Percentiles rank a stretch among this genome's conserved stretches.
Evolutionary conservation across 1,140 invertebrate genomes (phyloP).

Genomic region (Plutomurus gul): DNA sequence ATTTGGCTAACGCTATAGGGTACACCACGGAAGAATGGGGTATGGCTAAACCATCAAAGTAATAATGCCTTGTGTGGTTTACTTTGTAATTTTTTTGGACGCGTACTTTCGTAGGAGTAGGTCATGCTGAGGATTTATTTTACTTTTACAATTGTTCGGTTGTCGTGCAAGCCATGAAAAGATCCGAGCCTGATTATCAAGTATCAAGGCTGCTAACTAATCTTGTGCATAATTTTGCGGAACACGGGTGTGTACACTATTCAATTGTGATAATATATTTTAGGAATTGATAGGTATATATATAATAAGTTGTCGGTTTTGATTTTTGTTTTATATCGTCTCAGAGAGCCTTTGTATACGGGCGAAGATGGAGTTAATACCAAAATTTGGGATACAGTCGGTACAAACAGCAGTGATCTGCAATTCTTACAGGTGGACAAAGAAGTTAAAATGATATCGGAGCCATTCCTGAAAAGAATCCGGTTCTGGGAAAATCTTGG

Average conservation of each 20-base stretch:
- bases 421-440: slow-evolving; percentile 1
- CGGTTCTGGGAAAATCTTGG: slow-evolving; percentile 6
- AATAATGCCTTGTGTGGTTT: too few species aligned
- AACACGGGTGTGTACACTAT: background rate
- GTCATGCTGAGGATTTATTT: slow-evolving; percentile 36
- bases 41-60: too few species aligned
- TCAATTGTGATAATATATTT: too few species aligned
- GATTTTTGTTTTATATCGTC: background rate
- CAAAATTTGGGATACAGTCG: slow-evolving; percentile 1
- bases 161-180: background rate
- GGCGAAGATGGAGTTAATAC: background rate
- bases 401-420: background rate
- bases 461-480: background rate
- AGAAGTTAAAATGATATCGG: slow-evolving; percentile 14
- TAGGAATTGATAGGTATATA: too few species aligned
- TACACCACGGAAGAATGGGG: slow-evolving; percentile 14
- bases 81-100: too few species aligned
- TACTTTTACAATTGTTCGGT: background rate
- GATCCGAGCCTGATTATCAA: background rate
- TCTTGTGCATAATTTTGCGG: slow-evolving; percentile 10
- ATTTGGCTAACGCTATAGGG: slow-evolving; percentile 31
- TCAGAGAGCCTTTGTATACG: background rate
- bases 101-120: background rate
- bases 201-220: slow-evolving; percentile 10
- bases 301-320: too few species aligned